These are phyloP conservation scores for Myripristis jacobus DNA, from an alignment of 2,797 vertebrate genomes.

Conservation along the genomic window DNA sequence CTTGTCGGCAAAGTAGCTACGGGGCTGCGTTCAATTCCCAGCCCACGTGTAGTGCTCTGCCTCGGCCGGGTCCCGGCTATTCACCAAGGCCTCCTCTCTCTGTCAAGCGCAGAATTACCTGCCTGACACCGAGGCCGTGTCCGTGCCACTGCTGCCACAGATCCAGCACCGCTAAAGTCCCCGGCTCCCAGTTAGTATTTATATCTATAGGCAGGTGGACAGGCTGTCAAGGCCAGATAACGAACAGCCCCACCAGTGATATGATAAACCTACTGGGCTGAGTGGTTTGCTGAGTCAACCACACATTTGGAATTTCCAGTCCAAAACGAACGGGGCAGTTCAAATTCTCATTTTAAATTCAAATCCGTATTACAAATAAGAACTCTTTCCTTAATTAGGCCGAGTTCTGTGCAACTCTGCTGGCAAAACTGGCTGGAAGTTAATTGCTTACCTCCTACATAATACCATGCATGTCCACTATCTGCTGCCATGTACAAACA, in stretches of 20 bases:
- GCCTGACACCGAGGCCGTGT: conserved; percentile 40
- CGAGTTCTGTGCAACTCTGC: too few species aligned
- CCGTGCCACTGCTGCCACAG: conserved; percentile 8
- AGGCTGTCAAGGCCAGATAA: conserved; percentile 4
- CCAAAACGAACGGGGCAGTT: too few species aligned
- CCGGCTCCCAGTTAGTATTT: conserved; percentile 18
- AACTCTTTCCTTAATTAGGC: too few species aligned
- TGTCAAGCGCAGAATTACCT: conserved; percentile 69
- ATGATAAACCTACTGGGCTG: background rate
- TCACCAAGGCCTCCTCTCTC: conserved; percentile 63
- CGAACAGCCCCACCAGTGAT: background rate
- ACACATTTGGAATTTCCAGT: background rate
- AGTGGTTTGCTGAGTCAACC: background rate
- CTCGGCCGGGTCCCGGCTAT: conserved; percentile 60
- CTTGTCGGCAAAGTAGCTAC: conserved; percentile 82
- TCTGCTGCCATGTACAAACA: too few species aligned
- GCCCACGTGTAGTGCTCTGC: conserved; percentile 73
- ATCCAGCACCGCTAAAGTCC: conserved; percentile 7
- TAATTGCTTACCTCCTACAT: too few species aligned
- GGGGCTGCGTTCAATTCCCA: conserved; percentile 79
- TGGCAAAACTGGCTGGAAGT: too few species aligned
- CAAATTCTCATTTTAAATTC: too few species aligned
- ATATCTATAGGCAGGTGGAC: conserved; percentile 11
- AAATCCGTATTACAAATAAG: too few species aligned
- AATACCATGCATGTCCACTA: too few species aligned